Base-by-base conservation (phyloP, 2,888 invertebrate species). In the Philopedon plagiatum region DNA sequence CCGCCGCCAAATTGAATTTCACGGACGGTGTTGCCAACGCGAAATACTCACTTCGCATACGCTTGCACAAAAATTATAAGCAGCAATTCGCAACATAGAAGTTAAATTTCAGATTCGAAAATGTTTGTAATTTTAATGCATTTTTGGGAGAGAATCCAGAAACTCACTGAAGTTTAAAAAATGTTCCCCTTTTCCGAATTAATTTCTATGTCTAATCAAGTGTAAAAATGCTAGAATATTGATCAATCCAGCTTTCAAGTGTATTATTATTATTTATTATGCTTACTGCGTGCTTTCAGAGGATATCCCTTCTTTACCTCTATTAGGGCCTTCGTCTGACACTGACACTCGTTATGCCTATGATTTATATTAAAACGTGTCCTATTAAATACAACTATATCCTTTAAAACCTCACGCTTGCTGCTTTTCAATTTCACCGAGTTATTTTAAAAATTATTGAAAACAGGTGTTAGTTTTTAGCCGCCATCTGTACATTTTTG, bases 291-390 rank as follows among this genome's bases (percentile, higher is more conserved):
- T 41, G 2, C 18, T 21, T 46, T 46, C 5, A 46, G n/a, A 46
- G 46, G 46, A 46, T 46, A 49, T 49, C 26, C 49, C 21, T 26
- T 46, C n/a, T 46, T 46, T 11, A 23, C 11, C n/a, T n/a, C 8
- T 8, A 19, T 21, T 46, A 46, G 23, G 11, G 1, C n/a, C 11
- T 46, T n/a, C 11, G 19, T 19, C 19, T 23, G 21, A 46, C 8
- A 46, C n/a, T n/a, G n/a, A n/a, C n/a, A 23, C 46, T 46, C 23
- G 23, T 5, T 23, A 46, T 11, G 1, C 23, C 2, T 21, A 21
- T 46, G 46, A 46, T 46, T 46, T 46, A 46, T 46, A 46, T 11
- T n/a, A 1, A 2, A 3, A 46, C 46, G 23, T 46, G 46, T 8
- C 3, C n/a, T 46, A 21, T 46, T 46, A 46, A 46, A 46, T n/a